Evolutionary conservation across 1,140 invertebrate genomes (phyloP), one percentile per base, ranked within the genome.

Genomic region (Drosophila teissieri): DNA sequence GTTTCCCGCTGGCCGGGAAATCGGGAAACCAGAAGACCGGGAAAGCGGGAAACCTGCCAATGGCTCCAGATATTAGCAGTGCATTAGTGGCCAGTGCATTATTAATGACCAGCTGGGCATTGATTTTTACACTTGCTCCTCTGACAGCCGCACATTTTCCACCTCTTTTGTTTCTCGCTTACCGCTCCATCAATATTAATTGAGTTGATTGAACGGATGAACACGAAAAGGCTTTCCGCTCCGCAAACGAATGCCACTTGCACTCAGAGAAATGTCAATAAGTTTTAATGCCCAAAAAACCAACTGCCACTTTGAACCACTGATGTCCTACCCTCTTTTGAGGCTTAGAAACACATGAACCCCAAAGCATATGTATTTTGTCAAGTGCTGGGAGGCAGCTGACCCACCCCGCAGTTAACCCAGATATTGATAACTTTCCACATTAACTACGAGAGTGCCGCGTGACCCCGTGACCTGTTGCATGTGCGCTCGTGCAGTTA

Each of bases 401-500:
- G 51, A 27, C n/a, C 11, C 45, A 10, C 4, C 45, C 39, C 60
- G 31, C 37, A 11, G 54, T 31, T 65, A 65, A 34, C 31, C 45
- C 19, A 39, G 46, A 48, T 68, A 70, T 70, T 68, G 67, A 70
- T 68, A 68, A 36, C 49, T 70, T 69, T 70, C 14, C 51, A 68
- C 51, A 34, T 37, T 40, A 45, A 42, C 15, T 31, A 8, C 3
- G 31, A 31, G 31, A 73, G 42, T 39, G 67, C 31, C 52, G 52
- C 46, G 49, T 85, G 82, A 78, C 79, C 82, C 49, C 61, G 49
- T 86, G 74, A 78, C 82, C 82, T 85, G 82, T 85, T 85, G 82
- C 82, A 85, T 86, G 82, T 54, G 22, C 44, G 40, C 48, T 45
- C 52, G 11, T 53, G 63, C 54, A 86, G 84, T 89, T 89, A 89